Percentiles rank a stretch among this genome's conserved stretches.
Evolutionary conservation across 2,113 vertebrate species (phyloP).

Genomic region (Paratilapia polleni): DNA sequence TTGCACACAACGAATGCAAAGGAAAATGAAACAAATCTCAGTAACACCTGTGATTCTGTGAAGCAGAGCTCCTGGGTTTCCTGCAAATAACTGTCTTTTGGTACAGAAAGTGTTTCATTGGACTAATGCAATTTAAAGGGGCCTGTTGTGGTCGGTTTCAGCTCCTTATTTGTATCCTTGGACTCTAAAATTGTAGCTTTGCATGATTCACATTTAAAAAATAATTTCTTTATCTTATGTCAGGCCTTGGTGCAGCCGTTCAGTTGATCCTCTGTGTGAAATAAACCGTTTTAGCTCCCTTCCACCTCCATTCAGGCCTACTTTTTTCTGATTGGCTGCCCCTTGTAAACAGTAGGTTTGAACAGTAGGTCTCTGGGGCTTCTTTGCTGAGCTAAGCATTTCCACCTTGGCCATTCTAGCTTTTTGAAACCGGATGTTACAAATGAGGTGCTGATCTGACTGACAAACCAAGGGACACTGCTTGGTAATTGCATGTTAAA

Average conservation of each 20-base stretch:
- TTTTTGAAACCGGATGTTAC: background rate
- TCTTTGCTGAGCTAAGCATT: too few species aligned
- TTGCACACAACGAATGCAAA: background rate
- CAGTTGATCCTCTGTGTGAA: background rate
- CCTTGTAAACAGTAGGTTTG: background rate
- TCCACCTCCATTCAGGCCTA: background rate
- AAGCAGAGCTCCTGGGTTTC: background rate
- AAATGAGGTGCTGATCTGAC: background rate
- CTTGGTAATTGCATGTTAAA: too few species aligned
- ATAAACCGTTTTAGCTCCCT: accelerated
- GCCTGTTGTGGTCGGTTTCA: background rate
- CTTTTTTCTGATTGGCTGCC: background rate
- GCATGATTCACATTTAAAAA: too few species aligned
- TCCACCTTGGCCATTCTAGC: too few species aligned
- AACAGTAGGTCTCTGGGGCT: background rate
- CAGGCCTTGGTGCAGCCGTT: too few species aligned
- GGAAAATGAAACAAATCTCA: background rate
- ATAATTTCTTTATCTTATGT: too few species aligned
- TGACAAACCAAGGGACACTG: too few species aligned
- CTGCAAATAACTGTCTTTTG: background rate
- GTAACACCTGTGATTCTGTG: background rate
- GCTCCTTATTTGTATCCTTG: accelerated
- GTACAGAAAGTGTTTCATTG: background rate
- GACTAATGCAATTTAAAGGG: background rate
- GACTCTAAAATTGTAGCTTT: background rate